Conservation (phyloP, 2,888 invertebrate genomes). For the Lasioglossum leucozonium region DNA sequence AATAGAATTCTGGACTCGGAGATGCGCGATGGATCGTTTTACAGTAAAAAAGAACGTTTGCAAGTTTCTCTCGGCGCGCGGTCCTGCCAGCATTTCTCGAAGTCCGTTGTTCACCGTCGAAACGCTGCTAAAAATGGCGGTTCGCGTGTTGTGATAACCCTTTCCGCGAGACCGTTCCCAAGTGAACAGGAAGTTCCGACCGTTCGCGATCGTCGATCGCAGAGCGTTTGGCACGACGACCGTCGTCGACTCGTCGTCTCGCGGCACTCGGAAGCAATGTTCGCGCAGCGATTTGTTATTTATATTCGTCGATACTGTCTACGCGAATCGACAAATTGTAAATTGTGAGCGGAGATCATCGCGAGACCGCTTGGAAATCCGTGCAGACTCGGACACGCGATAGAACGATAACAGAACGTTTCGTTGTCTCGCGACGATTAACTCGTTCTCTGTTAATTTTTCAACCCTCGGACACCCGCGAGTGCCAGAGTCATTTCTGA, state of each 20-base stretch:
- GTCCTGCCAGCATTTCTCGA: background rate
- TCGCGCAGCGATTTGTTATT: conserved; percentile 71
- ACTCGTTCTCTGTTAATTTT: conserved; percentile 4
- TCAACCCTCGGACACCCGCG: too few relatives aligned
- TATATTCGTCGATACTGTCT: conserved; percentile 61
- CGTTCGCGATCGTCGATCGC: conserved; percentile 14
- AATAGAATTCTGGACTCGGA: background rate
- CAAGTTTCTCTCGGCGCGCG: conserved; percentile 56
- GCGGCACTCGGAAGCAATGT: conserved; percentile 36
- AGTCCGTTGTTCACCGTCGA: conserved; percentile 18
- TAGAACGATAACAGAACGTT: background rate
- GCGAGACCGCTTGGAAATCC: background rate
- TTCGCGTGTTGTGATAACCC: conserved; percentile 36
- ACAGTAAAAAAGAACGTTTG: too few relatives aligned
- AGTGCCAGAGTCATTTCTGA: too few relatives aligned
- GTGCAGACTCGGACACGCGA: too few relatives aligned
- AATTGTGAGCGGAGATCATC: conserved; percentile 67
- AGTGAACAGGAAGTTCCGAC: too few relatives aligned
- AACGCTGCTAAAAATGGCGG: conserved; percentile 23
- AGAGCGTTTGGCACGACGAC: background rate
- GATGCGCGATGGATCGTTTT: too few relatives aligned
- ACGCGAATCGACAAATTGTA: conserved; percentile 73
- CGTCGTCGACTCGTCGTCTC: conserved; percentile 18
- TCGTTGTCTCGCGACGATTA: conserved; percentile 28
- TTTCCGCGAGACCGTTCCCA: conserved; percentile 20